These are phyloP conservation scores for Novumbra hubbsi DNA, from an alignment of 2,797 vertebrate genomes.

Conservation along the genomic window DNA sequence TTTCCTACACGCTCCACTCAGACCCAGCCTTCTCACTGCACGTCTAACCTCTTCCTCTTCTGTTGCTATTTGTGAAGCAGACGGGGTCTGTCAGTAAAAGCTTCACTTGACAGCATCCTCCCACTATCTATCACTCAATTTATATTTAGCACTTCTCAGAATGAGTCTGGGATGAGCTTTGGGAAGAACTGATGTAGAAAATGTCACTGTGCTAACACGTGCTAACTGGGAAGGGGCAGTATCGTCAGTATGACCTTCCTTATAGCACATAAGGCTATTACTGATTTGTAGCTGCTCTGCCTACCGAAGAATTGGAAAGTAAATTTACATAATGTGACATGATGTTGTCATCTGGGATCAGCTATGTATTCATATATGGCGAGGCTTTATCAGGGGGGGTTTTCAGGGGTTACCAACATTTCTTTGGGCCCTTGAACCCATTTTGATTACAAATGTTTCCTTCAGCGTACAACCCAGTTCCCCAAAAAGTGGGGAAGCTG, in stretches of 20 bases:
- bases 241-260: neutral
- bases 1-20: conserved; percentile 71
- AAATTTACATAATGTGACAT: neutral
- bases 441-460: no score
- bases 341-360: conserved; percentile 1
- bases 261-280: neutral
- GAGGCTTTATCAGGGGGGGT: no score
- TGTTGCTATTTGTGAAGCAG: conserved; percentile 39
- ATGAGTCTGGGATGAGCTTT: conserved; percentile 20
- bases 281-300: neutral
- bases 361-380: neutral
- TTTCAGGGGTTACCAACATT: no score
- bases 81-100: conserved; percentile 24
- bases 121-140: conserved; percentile 26
- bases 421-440: no score
- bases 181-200: neutral
- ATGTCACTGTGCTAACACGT: neutral
- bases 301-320: neutral
- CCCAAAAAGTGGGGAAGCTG: no score
- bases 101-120: conserved; percentile 25
- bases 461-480: no score
- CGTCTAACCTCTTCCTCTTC: conserved; percentile 63
- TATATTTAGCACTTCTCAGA: neutral
- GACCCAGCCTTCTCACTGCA: conserved; percentile 35
- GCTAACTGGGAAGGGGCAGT: neutral